Conservation (phyloP, 1,140 invertebrate species). For the Elymnias hypermnestra region DNA sequence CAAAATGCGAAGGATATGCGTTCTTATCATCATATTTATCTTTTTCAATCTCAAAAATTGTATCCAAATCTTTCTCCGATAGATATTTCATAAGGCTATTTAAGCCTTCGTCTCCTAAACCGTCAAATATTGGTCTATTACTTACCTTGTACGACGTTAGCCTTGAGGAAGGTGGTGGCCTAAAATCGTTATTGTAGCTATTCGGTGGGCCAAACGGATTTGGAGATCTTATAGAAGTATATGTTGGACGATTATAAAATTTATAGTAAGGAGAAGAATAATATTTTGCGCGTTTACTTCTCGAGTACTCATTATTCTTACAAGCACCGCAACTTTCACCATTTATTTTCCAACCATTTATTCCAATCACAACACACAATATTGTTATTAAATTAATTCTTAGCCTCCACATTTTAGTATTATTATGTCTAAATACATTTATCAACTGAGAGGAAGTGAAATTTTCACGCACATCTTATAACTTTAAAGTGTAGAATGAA, state of each 20-base stretch:
- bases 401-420: constrained; percentile 28
- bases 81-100: constrained; percentile 52
- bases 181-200: constrained; percentile 37
- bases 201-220: constrained; percentile 54
- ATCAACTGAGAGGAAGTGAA: constrained; percentile 57
- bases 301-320: constrained; percentile 21
- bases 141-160: constrained; percentile 49
- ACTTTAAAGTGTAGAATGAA: constrained; percentile 36
- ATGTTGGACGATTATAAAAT: constrained; percentile 45
- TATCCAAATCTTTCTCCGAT: constrained; percentile 59
- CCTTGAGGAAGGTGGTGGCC: constrained; percentile 19
- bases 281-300: constrained; percentile 55
- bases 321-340: constrained; percentile 15
- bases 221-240: constrained; percentile 28
- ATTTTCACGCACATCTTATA: constrained; percentile 47
- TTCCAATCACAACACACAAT: constrained; percentile 29
- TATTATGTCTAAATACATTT: constrained; percentile 6
- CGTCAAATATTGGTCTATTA: constrained; percentile 43
- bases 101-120: constrained; percentile 53
- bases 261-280: constrained; percentile 38
- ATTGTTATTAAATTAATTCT: constrained; percentile 24
- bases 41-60: constrained; percentile 44
- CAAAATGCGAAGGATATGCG: constrained; percentile 10
- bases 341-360: constrained; percentile 20
- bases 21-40: constrained; percentile 25